Conservation (phyloP, 2,888 invertebrate species). For the Acleris sparsana region DNA sequence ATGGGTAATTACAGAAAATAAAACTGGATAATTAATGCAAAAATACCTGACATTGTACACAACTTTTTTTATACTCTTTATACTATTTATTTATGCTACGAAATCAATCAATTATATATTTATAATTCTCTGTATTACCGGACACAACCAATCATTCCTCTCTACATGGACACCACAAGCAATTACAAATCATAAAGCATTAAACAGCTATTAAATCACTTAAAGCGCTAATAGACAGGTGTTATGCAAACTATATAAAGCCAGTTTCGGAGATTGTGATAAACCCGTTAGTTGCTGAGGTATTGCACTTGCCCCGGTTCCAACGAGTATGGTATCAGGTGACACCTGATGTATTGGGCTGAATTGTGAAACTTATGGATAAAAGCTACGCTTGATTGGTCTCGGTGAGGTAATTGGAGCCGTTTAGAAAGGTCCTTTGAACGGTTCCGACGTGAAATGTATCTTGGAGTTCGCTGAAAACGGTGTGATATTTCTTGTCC, state of each 20-base stretch:
- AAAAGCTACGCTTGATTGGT: conserved; percentile 39
- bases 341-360: conserved; percentile 46
- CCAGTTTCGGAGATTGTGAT: conserved; percentile 33
- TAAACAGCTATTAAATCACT: conserved; percentile 20
- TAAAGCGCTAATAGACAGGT: conserved; percentile 27
- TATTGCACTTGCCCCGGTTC: conserved; percentile 54
- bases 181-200: conserved; percentile 19
- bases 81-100: no score
- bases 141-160: conserved; percentile 14
- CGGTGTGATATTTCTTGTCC: no score
- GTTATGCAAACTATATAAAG: conserved; percentile 32
- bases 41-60: no score
- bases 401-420: conserved; percentile 18
- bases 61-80: no score
- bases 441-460: not conserved
- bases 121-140: conserved; percentile 5
- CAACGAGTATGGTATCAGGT: conserved; percentile 42
- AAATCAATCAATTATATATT: not conserved
- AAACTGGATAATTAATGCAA: no score
- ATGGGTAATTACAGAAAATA: no score
- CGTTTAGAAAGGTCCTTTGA: conserved; percentile 14
- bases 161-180: conserved; percentile 8
- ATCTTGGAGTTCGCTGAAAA: no score
- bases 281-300: conserved; percentile 32
- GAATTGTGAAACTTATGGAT: conserved; percentile 36